Evolutionary conservation across 2,113 vertebrate species (phyloP).

Genomic region (Dasypus novemcinctus): DNA sequence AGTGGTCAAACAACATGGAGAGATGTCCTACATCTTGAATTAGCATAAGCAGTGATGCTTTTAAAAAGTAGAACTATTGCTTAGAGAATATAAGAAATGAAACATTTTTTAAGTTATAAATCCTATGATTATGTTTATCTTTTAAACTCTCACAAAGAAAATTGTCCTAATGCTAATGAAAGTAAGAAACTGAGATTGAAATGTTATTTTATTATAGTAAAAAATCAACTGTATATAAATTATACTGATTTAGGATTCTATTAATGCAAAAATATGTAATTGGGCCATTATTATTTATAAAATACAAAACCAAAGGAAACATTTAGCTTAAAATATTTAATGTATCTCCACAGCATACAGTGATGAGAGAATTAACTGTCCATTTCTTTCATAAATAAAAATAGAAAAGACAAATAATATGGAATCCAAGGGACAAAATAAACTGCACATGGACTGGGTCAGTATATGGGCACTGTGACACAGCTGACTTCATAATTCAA

Average conservation of each 20-base stretch:
- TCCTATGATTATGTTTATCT: constrained; percentile 29
- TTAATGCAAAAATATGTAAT: constrained; percentile 57
- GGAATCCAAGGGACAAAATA: neutral
- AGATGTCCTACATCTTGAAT: neutral
- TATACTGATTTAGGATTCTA: neutral
- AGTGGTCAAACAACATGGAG: neutral
- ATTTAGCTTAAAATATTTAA: constrained; percentile 47
- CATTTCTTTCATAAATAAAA: constrained; percentile 45
- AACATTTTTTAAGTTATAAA: constrained; percentile 40
- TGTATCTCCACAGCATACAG: constrained; percentile 16
- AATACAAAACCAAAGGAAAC: constrained; percentile 44
- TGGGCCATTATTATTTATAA: constrained; percentile 64
- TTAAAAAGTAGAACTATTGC: neutral
- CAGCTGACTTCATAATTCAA: constrained; percentile 37
- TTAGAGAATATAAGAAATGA: neutral
- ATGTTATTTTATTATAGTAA: constrained; percentile 25
- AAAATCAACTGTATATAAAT: constrained; percentile 51
- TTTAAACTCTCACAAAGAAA: constrained; percentile 55
- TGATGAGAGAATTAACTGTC: constrained; percentile 21
- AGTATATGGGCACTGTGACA: constrained; percentile 13
- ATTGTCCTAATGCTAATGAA: constrained; percentile 38
- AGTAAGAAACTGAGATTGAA: constrained; percentile 42
- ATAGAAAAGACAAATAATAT: constrained; percentile 26
- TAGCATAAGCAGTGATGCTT: neutral
- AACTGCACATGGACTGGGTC: neutral